Evolutionary conservation across 1,140 invertebrate species (phyloP).

Genomic region (Lamellibrachia luymesi): DNA sequence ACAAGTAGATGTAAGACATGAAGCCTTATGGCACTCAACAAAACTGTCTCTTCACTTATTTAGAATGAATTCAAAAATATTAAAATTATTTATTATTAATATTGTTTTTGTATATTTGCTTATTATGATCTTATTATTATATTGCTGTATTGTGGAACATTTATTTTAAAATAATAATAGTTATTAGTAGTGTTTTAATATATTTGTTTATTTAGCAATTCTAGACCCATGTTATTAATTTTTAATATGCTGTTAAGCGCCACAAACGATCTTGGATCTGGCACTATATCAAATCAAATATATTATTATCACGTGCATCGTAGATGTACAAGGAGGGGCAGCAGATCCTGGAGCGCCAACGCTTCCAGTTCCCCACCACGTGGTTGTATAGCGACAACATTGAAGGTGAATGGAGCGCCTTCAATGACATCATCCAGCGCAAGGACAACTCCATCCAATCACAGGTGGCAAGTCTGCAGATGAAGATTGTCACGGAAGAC

Average conservation of each 20-base stretch:
- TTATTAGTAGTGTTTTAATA: too few species aligned
- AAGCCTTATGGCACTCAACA: neutral
- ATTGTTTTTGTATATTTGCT: too few species aligned
- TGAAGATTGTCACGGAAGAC: conserved; percentile 99
- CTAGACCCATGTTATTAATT: too few species aligned
- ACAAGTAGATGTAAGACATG: conserved; percentile 56
- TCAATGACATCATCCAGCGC: conserved; percentile 97
- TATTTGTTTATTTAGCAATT: too few species aligned
- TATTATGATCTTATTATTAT: neutral
- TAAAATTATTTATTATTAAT: too few species aligned
- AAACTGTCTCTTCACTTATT: neutral
- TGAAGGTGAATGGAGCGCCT: conserved; percentile 99
- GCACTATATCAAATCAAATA: too few species aligned
- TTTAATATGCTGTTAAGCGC: too few species aligned
- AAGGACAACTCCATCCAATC: conserved; percentile 98
- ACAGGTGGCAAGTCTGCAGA: conserved; percentile 93
- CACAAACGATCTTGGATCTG: too few species aligned
- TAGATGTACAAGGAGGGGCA: conserved; percentile 82
- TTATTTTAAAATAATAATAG: too few species aligned
- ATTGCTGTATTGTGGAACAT: too few species aligned
- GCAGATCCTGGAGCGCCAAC: conserved; percentile 90
- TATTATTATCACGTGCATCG: neutral
- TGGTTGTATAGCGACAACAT: conserved; percentile 99
- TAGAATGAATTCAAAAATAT: too few species aligned
- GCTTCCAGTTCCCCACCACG: conserved; percentile 93